Conservation (phyloP, 2,888 invertebrate species). For the Frankliniella intonsa region DNA sequence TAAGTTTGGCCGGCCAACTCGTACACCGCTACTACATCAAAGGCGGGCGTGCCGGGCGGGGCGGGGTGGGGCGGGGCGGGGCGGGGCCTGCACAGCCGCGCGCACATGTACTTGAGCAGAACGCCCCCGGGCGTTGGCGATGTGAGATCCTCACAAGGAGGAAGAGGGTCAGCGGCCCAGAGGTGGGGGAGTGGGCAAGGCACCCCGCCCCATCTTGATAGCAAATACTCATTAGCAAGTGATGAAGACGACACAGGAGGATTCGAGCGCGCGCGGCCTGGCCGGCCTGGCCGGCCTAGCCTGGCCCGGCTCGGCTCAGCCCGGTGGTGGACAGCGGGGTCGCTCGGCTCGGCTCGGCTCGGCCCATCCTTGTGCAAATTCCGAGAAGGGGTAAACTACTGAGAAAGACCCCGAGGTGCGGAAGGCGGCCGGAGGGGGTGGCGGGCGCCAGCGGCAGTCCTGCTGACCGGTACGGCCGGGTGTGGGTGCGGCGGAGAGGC, state of each 20-base stretch:
- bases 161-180: not conserved
- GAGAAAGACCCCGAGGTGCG: not conserved
- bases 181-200: not conserved
- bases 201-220: conserved; percentile 19
- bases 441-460: not conserved
- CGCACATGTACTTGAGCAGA: conserved; percentile 22
- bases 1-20: not conserved
- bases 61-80: not conserved
- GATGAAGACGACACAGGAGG: conserved; percentile 26
- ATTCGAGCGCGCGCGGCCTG: not conserved
- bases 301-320: not conserved
- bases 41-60: not conserved
- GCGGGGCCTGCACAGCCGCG: not conserved
- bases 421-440: not conserved
- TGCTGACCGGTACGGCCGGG: not conserved
- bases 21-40: conserved; percentile 8
- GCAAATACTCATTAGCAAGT: conserved; percentile 26
- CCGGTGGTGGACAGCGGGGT: not conserved
- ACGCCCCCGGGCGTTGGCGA: conserved; percentile 22
- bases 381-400: not conserved
- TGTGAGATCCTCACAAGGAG: conserved; percentile 20
- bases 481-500: not conserved
- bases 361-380: conserved; percentile 8
- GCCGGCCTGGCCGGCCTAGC: not conserved
- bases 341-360: not conserved